Percentiles rank a stretch among this genome's conserved stretches.
phyloP scores from a whole-genome alignment of 2,888 invertebrate genomes.

The Acronicta alni region DNA sequence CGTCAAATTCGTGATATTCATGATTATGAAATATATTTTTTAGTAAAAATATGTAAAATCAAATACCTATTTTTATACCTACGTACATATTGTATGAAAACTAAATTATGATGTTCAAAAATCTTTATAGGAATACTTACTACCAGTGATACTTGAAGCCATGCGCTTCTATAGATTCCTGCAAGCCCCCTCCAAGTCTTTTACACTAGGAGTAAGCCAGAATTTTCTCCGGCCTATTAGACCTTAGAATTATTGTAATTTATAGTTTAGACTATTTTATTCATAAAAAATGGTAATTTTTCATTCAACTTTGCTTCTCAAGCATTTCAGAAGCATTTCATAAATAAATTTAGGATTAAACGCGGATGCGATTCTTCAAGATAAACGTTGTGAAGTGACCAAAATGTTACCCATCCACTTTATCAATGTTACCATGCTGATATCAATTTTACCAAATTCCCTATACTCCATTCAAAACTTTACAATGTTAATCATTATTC shows the following conservation, averaged over 20 bases:
- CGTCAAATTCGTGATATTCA: constrained; percentile 12
- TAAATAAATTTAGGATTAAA: no score
- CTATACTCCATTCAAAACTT: no score
- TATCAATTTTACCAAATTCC: constrained; percentile 26
- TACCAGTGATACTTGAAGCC: constrained; percentile 2
- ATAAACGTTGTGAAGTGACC: no score
- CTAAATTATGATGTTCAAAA: constrained; percentile 2
- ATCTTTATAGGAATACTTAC: constrained; percentile 10
- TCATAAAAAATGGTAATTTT: constrained; percentile 22
- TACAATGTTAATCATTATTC: no score
- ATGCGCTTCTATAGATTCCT: no score
- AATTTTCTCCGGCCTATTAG: constrained; percentile 17
- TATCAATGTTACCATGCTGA: constrained; percentile 47
- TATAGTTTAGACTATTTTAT: constrained; percentile 25
- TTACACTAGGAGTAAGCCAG: constrained; percentile 4
- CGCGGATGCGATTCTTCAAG: no score
- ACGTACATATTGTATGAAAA: neutral
- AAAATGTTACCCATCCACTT: constrained; percentile 50
- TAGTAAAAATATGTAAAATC: constrained; percentile 7
- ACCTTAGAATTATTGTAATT: constrained; percentile 13
- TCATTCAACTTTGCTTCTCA: constrained; percentile 9
- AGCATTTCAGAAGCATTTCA: constrained; percentile 18
- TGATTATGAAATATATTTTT: constrained; percentile 27
- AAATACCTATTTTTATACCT: constrained; percentile 6
- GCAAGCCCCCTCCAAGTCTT: neutral